Percentiles rank a stretch among this genome's conserved stretches.
These are phyloP conservation scores for Falco berigora DNA, from an alignment of 2,797 vertebrate genomes.

Conservation along the genomic window DNA sequence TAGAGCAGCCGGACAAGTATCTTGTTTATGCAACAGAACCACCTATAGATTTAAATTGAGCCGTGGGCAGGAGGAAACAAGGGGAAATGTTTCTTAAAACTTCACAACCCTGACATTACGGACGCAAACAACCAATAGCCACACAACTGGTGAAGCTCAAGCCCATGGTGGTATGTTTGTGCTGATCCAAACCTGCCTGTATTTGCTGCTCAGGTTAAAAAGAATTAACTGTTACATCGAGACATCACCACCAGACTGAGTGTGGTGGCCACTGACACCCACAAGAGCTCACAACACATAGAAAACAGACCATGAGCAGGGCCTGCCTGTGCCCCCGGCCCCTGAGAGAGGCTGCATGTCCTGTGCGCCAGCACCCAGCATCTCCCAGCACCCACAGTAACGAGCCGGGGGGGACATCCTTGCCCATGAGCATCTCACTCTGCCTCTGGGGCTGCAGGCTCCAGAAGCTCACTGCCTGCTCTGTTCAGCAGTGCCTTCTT, in stretches of 20 bases:
- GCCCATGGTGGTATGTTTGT: accelerated
- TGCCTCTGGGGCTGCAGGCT: not conserved
- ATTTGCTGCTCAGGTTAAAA: not conserved
- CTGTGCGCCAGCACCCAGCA: not conserved
- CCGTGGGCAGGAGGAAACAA: not conserved
- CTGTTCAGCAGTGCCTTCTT: not conserved
- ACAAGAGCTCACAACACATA: not conserved
- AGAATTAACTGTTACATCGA: accelerated
- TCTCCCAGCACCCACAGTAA: not conserved
- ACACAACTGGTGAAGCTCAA: accelerated
- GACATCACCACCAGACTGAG: not conserved
- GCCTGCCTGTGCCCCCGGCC: not conserved
- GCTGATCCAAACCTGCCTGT: not conserved
- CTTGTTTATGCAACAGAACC: not conserved
- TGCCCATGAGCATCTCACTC: not conserved
- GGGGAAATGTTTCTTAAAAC: not conserved
- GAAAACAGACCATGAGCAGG: not conserved
- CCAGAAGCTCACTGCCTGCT: not conserved
- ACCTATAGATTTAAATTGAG: not conserved
- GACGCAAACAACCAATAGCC: not conserved
- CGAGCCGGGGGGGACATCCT: no score
- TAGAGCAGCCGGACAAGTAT: not conserved
- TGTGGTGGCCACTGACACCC: accelerated
- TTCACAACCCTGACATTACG: not conserved
- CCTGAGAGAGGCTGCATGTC: not conserved